These are phyloP conservation scores for Siphonodentalium dalli DNA, from an alignment of 2,888 invertebrate genomes.

Conservation along the genomic window DNA sequence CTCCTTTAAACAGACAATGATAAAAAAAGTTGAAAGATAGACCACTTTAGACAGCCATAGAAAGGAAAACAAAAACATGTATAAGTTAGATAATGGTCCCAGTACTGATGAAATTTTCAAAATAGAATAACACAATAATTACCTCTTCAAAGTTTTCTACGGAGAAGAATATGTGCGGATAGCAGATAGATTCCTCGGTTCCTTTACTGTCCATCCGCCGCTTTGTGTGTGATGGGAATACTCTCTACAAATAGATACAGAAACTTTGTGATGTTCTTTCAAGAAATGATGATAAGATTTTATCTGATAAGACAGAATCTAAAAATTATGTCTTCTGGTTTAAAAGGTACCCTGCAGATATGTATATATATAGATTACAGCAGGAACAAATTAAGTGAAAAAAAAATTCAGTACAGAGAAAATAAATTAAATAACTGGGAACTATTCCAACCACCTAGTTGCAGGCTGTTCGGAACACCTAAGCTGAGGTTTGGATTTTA, in stretches of 20 bases:
- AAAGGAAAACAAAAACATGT: background rate
- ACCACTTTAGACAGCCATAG: background rate
- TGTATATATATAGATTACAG: no score
- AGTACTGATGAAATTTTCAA: background rate
- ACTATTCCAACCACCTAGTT: no score
- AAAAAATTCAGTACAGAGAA: no score
- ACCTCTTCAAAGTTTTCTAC: constrained; percentile 99
- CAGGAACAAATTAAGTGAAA: no score
- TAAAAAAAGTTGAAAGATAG: background rate
- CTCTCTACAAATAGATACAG: constrained; percentile 69
- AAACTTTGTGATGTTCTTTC: background rate
- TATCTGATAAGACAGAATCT: no score
- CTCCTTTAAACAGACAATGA: background rate
- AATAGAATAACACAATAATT: constrained; percentile 17
- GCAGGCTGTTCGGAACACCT: no score
- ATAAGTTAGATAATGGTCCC: background rate
- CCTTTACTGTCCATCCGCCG: constrained; percentile 98
- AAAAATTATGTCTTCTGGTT: background rate
- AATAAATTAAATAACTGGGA: no score
- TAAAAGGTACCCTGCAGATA: background rate
- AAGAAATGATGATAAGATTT: no score
- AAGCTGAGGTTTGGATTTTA: no score
- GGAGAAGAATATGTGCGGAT: constrained; percentile 99
- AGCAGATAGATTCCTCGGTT: constrained; percentile 97
- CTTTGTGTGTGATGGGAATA: constrained; percentile 96